A percentile compares a stretch with the other conserved stretches of the same genome.
These are phyloP conservation scores for Arenicola marina DNA, from an alignment of 2,888 invertebrate genomes.

Conservation along the genomic window DNA sequence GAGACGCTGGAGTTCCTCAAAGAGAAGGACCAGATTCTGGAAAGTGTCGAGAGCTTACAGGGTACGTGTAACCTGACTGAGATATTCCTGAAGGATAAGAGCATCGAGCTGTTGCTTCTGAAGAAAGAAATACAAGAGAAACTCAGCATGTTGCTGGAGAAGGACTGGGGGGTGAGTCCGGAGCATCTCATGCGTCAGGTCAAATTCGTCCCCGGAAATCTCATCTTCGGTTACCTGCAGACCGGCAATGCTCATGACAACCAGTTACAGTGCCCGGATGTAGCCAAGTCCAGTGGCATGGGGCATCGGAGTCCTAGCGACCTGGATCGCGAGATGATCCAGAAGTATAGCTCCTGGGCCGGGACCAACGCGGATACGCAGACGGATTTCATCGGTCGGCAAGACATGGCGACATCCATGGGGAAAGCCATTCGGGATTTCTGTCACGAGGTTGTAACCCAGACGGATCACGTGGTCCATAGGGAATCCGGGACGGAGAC, in stretches of 20 bases:
- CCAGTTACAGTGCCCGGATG: background rate
- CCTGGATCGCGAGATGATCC: background rate
- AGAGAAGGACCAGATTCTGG: constrained; percentile 39
- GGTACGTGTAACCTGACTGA: constrained; percentile 52
- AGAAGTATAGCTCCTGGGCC: background rate
- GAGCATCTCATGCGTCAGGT: constrained; percentile 39
- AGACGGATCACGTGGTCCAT: background rate
- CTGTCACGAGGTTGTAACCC: background rate
- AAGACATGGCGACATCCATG: background rate
- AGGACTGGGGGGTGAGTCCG: constrained; percentile 40
- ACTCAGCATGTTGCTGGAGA: constrained; percentile 45
- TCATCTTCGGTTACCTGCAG: constrained; percentile 32
- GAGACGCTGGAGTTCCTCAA: constrained; percentile 47
- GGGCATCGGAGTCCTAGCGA: too few relatives aligned
- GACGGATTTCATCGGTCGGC: background rate
- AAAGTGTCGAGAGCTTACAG: constrained; percentile 47
- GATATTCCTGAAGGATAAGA: constrained; percentile 54
- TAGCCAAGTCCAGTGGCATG: background rate
- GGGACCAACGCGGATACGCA: background rate
- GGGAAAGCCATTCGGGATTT: background rate
- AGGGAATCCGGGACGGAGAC: background rate
- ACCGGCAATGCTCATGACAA: background rate
- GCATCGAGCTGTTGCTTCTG: constrained; percentile 56
- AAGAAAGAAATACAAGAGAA: constrained; percentile 57
- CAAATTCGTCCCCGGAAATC: constrained; percentile 50